phyloP scores from a whole-genome alignment of 2,888 invertebrate genomes.

The Euspilapteryx auroguttella region DNA sequence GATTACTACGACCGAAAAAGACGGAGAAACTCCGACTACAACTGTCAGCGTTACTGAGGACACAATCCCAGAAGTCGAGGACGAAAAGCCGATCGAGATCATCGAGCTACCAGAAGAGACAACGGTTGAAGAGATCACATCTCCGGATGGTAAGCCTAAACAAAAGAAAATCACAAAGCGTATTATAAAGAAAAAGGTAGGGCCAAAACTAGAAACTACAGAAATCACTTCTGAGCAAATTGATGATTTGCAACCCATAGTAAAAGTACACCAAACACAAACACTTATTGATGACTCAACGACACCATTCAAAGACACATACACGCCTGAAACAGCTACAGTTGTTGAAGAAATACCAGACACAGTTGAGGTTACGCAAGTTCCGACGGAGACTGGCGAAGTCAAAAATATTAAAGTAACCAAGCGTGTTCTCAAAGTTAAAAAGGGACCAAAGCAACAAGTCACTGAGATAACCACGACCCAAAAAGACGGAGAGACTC shows the following conservation, averaged over 20 bases:
- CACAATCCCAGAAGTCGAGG: slow-evolving; percentile 15
- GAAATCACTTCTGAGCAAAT: slow-evolving; percentile 11
- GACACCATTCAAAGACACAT: slow-evolving; percentile 7
- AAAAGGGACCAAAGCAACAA: slow-evolving; percentile 22
- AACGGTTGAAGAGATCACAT: slow-evolving; percentile 13
- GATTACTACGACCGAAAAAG: slow-evolving; percentile 27
- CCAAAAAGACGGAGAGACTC: slow-evolving; percentile 16
- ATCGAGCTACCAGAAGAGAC: slow-evolving; percentile 17
- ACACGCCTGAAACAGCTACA: slow-evolving; percentile 5
- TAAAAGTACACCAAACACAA: slow-evolving; percentile 16
- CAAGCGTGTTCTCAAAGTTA: slow-evolving; percentile 17
- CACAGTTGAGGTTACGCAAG: slow-evolving; percentile 21
- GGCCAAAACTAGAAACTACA: slow-evolving; percentile 15
- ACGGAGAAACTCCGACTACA: slow-evolving; percentile 17
- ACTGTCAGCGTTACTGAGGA: slow-evolving; percentile 15
- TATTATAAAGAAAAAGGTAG: slow-evolving; percentile 16
- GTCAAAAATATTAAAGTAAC: slow-evolving; percentile 9
- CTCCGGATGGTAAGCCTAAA: slow-evolving; percentile 14
- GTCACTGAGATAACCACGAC: slow-evolving; percentile 21
- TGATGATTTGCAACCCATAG: slow-evolving; percentile 15
- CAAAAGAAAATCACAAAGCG: slow-evolving; percentile 15
- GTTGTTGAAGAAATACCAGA: slow-evolving; percentile 13
- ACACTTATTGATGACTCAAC: slow-evolving; percentile 5
- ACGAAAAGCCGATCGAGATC: slow-evolving; percentile 8
- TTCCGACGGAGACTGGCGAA: slow-evolving; percentile 14